Evolutionary conservation across 1,140 invertebrate genomes (phyloP), one percentile per base, ranked within the genome.

Genomic region (Penaeus chinensis): DNA sequence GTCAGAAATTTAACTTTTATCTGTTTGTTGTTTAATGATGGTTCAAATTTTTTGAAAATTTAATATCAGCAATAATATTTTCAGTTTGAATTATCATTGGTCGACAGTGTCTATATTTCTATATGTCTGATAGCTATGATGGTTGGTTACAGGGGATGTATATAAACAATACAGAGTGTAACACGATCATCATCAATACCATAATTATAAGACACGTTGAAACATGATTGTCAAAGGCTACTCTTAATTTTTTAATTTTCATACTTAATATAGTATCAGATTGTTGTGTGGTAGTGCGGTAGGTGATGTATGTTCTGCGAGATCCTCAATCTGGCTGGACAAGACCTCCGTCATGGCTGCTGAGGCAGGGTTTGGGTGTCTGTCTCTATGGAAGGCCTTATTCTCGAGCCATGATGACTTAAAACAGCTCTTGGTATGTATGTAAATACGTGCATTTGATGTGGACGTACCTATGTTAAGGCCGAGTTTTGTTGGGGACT

Each of bases 41-140:
- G 37, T 32, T 87, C 74, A 32, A 76, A 27, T 76, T 63, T 76
- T 87, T 87, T 76, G 32, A 77, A 82, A 82, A 82, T 76, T 62
- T 81, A 37, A 82, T 77, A 63, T 82, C 80, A 87, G 86, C 86
- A 87, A 87, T 87, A 87, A 87, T 82, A 83, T 63, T 78, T 87
- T 87, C 42, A 80, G 62, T 86, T 86, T 86, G 42, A 80, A 71
- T 86, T 47, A 27, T 62, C 37, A 86, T 79, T 85, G 76, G 77
- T 86, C 71, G 61, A 77, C 62, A 71, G 32, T 82, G 81, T 81
- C 62, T 81, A 37, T 87, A 81, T 74, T 62, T 65, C 24, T 82
- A 54, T 87, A 65, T 82, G 69, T 54, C 60, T 69, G 24, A 62
- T 86, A 79, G 77, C 74, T 79, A 80, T 65, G 65, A 80, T 86